phyloP scores from a whole-genome alignment of 2,888 invertebrate genomes.

The Stenurella melanura region DNA sequence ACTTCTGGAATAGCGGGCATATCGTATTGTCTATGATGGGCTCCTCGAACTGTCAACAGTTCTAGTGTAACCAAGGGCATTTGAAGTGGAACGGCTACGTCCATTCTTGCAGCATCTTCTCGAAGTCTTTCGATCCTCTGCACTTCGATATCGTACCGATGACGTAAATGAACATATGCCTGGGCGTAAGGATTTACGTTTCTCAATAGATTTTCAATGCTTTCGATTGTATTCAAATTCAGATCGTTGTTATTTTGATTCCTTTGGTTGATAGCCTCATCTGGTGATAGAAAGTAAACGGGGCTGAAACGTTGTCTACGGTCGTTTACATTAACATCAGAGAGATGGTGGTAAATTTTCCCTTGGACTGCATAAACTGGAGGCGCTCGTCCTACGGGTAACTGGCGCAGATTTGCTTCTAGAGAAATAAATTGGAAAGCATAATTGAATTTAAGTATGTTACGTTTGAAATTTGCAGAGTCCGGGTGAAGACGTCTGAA shows the following conservation, averaged over 20 bases:
- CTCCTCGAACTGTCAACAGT: not conserved
- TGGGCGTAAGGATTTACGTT: slow-evolving; percentile 5
- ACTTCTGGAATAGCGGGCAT: not conserved
- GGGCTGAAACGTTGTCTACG: slow-evolving; percentile 3
- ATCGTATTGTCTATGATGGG: slow-evolving; percentile 9
- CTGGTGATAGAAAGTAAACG: slow-evolving; percentile 1
- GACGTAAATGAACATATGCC: slow-evolving; percentile 4
- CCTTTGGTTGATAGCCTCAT: not conserved
- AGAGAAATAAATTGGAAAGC: slow-evolving; percentile 16
- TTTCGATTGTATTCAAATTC: not conserved
- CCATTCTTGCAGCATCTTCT: not conserved
- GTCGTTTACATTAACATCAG: not conserved
- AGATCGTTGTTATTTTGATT: not conserved
- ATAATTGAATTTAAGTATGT: not conserved
- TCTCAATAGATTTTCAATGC: not conserved
- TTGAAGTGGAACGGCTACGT: not conserved
- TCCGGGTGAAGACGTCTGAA: not conserved
- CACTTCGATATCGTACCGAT: not conserved
- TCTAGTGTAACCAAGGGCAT: no score
- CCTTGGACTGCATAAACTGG: no score
- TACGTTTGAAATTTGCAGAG: not conserved
- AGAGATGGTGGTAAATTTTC: not conserved
- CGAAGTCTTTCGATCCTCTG: not conserved
- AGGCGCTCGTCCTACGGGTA: not conserved
- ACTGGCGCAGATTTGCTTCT: slow-evolving; percentile 8